Percentiles rank a stretch among this genome's conserved stretches.
These are phyloP conservation scores for Triplophysa bombifrons DNA, from an alignment of 2,797 vertebrate species.

Conservation along the genomic window DNA sequence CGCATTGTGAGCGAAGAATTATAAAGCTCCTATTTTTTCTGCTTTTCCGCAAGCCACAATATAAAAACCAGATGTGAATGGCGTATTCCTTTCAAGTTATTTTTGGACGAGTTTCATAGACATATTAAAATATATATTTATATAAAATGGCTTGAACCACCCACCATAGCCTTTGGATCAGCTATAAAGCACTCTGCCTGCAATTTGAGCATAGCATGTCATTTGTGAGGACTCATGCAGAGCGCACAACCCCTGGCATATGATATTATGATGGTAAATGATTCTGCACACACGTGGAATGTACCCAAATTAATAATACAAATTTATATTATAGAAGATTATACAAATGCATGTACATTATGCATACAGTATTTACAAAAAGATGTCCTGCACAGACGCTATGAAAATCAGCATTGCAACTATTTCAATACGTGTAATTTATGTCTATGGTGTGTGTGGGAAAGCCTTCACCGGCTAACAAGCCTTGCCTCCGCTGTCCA, in stretches of 20 bases:
- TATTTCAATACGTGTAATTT: neutral
- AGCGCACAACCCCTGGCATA: slow-evolving; percentile 25
- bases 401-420: neutral
- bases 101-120: slow-evolving; percentile 67
- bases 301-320: slow-evolving; percentile 24
- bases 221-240: slow-evolving; percentile 53
- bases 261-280: slow-evolving; percentile 38
- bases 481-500: slow-evolving; percentile 11
- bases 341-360: neutral
- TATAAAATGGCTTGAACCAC: slow-evolving; percentile 62
- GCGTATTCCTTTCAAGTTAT: slow-evolving; percentile 67
- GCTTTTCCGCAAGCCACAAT: slow-evolving; percentile 66
- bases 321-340: no score
- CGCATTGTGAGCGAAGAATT: slow-evolving; percentile 55
- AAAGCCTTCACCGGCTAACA: slow-evolving; percentile 23
- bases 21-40: slow-evolving; percentile 63
- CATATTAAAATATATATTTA: slow-evolving; percentile 71
- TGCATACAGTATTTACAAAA: slow-evolving; percentile 2
- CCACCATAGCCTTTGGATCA: slow-evolving; percentile 59
- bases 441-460: neutral
- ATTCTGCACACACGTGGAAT: slow-evolving; percentile 30
- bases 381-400: neutral
- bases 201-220: slow-evolving; percentile 60
- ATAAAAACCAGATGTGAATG: slow-evolving; percentile 71
- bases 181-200: slow-evolving; percentile 59